phyloP scores from a whole-genome alignment of 2,797 vertebrate species.

The Oreonectes daqikongensis region DNA sequence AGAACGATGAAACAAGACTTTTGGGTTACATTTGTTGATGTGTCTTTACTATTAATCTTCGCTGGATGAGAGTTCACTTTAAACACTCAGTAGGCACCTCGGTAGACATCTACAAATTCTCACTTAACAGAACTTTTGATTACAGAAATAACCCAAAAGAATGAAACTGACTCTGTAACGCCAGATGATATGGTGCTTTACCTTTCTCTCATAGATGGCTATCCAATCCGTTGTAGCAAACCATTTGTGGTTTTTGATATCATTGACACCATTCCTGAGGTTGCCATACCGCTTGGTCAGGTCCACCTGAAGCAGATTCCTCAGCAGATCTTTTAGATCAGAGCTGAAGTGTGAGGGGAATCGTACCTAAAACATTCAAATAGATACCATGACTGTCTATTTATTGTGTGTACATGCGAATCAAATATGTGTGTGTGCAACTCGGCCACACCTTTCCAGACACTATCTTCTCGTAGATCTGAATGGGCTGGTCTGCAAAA shows the following conservation, averaged over 20 bases:
- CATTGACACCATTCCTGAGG: conserved; percentile 5
- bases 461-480: not conserved
- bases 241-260: conserved; percentile 4
- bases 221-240: conserved; percentile 1
- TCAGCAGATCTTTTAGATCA: conserved; percentile 1
- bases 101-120: too few relatives aligned
- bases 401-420: not conserved
- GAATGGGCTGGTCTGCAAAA: conserved; percentile 1
- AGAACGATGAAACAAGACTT: not conserved
- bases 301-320: conserved; percentile 7
- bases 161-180: too few relatives aligned
- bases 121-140: too few relatives aligned
- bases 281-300: not conserved
- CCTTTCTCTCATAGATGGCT: conserved; percentile 6
- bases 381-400: not conserved
- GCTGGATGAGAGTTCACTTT: too few relatives aligned
- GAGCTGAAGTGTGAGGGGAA: not conserved
- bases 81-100: too few relatives aligned
- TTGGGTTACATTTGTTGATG: too few relatives aligned
- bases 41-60: too few relatives aligned
- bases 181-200: not conserved
- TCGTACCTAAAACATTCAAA: not conserved
- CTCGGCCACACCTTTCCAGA: not conserved
- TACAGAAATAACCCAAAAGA: too few relatives aligned
- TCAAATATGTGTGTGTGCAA: not conserved